Percentiles rank a stretch among this genome's conserved stretches.
phyloP scores from a whole-genome alignment of 2,113 vertebrate genomes.

The Neolamprologus tretocephalus region DNA sequence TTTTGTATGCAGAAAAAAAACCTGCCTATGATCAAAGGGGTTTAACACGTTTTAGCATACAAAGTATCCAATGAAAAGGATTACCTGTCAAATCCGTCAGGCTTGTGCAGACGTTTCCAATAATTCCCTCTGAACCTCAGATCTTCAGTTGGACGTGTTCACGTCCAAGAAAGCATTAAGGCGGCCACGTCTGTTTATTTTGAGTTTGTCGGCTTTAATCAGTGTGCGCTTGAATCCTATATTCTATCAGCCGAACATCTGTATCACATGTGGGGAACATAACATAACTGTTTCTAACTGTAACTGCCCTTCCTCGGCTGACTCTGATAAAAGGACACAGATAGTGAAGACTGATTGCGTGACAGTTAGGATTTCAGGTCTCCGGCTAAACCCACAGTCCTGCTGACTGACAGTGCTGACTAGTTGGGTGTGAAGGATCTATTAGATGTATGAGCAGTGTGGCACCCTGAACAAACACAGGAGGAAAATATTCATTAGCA shows the following conservation, averaged over 20 bases:
- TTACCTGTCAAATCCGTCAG: background rate
- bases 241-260: background rate
- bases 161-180: background rate
- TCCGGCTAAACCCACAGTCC: background rate
- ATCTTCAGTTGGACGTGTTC: background rate
- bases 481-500: constrained; percentile 52
- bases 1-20: background rate
- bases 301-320: background rate
- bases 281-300: background rate
- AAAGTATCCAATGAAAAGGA: background rate
- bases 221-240: background rate
- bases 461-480: constrained; percentile 23
- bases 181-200: background rate
- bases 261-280: background rate
- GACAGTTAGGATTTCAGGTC: background rate
- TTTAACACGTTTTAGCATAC: background rate
- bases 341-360: background rate
- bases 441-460: constrained; percentile 13
- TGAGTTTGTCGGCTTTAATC: background rate
- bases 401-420: background rate
- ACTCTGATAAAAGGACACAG: background rate
- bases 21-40: background rate
- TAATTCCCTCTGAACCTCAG: background rate
- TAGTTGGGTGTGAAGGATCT: background rate
- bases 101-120: background rate